Base-by-base conservation (phyloP, 1,140 invertebrate species). In the Lanistes nyassanus region DNA sequence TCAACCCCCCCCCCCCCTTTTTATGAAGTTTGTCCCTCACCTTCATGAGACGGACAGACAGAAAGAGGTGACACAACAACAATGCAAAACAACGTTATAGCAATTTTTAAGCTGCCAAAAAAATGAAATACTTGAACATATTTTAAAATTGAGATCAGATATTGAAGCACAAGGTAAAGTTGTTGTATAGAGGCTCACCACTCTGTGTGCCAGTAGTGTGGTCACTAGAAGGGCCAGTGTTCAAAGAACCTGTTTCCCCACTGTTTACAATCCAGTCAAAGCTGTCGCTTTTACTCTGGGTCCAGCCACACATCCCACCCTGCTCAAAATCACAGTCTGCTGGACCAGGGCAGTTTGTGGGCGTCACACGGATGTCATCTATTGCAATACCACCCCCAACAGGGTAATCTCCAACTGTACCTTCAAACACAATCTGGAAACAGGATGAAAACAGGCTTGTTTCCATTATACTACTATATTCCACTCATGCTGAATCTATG, bases 301-400 rank as follows among this genome's bases (percentile, higher is more conserved):
- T 72, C 86, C 87, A 89, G 34, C 82, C 77, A 80, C 88, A 89
- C 37, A 75, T 70, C n/a, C 47, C 75, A 60, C 78, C 80, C 29
- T 81, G 65, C 72, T 88, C 87, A 81, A 88, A 88, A 74, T 82
- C 81, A 76, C 86, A 88, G n/a, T 76, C 73, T 51, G 80, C 83
- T 79, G 55, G 21, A 75, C 77, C 74, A 23, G 71, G 4, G 76
- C 84, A 85, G 53, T 75, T 31, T 42, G 70, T 78, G 29, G 65
- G 69, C 29, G 81, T 72, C 11, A 85, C 66, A 36, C 58, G 65
- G 58, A 87, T 80, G 74, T 87, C 85, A 81, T 87, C 85, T 39
- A 87, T 79, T 58, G 84, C 86, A 68, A 87, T 88, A 71, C 86
- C 86, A 37, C 85, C 86, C 36, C 56, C 74, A 66, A 75, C 81